Conservation (phyloP, 1,140 invertebrate genomes). For the Bombus balteatus region DNA sequence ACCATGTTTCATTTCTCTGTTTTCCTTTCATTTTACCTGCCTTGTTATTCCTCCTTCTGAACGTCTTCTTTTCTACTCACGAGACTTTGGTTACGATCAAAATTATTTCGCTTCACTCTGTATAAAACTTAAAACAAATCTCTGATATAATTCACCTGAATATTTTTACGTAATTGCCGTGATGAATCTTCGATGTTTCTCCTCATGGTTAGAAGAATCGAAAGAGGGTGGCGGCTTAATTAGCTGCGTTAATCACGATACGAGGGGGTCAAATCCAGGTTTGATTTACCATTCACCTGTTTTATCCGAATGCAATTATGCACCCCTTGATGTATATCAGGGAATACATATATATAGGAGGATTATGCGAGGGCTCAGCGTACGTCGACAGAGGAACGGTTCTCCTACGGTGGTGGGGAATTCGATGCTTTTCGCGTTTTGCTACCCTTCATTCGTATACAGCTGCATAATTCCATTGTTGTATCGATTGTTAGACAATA, state of each 20-base stretch:
- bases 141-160: background rate
- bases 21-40: too few species aligned
- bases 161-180: background rate
- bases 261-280: conserved; percentile 67
- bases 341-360: conserved; percentile 64
- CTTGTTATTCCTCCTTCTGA: too few species aligned
- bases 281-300: conserved; percentile 73
- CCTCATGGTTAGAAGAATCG: background rate
- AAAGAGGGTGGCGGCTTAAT: conserved; percentile 52
- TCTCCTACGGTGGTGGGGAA: background rate
- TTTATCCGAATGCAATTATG: conserved; percentile 75
- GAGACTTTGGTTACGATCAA: too few species aligned
- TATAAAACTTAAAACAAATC: background rate
- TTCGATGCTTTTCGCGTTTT: conserved; percentile 64
- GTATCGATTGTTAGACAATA: conserved; percentile 64
- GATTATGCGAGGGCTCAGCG: conserved; percentile 64
- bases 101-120: too few species aligned
- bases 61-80: too few species aligned
- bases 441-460: conserved; percentile 52
- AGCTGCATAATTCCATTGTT: conserved; percentile 71
- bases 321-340: conserved; percentile 67
- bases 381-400: conserved; percentile 38
- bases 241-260: conserved; percentile 63
- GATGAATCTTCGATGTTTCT: background rate
- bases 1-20: too few species aligned